A percentile compares a stretch with the other conserved stretches of the same genome.
Conservation (phyloP, 2,888 invertebrate genomes). For the Rhamnusium bicolor region DNA sequence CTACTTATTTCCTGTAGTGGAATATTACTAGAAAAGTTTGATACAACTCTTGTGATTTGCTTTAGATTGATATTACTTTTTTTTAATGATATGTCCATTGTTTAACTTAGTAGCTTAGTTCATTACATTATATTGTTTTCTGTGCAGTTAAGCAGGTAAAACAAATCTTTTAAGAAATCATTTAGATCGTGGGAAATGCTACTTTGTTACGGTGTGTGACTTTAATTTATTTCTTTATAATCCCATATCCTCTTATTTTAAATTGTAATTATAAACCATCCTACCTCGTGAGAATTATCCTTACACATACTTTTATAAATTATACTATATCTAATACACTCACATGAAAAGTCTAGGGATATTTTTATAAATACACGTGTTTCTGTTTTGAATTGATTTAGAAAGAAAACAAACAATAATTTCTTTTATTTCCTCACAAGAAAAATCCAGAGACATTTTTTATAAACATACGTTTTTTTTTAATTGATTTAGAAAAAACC, state of each 20-base stretch:
- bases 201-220: neutral
- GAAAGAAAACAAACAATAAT: too few species aligned
- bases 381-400: too few species aligned
- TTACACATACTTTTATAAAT: too few species aligned
- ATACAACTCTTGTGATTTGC: neutral
- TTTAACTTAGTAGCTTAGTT: neutral
- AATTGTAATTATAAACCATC: neutral
- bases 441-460: too few species aligned
- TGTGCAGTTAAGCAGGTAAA: neutral
- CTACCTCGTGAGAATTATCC: neutral
- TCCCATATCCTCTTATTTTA: neutral
- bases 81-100: neutral
- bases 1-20: neutral
- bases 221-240: neutral
- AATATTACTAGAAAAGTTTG: neutral
- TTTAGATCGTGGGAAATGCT: slow-evolving; percentile 8
- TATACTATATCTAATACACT: too few species aligned
- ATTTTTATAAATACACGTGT: too few species aligned
- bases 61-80: neutral
- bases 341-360: too few species aligned
- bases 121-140: neutral
- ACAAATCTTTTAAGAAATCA: neutral
- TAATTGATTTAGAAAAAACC: too few species aligned
- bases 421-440: too few species aligned
- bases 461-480: too few species aligned